Evolutionary conservation across 2,113 vertebrate genomes (phyloP).

Genomic region (Eurypyga helias): DNA sequence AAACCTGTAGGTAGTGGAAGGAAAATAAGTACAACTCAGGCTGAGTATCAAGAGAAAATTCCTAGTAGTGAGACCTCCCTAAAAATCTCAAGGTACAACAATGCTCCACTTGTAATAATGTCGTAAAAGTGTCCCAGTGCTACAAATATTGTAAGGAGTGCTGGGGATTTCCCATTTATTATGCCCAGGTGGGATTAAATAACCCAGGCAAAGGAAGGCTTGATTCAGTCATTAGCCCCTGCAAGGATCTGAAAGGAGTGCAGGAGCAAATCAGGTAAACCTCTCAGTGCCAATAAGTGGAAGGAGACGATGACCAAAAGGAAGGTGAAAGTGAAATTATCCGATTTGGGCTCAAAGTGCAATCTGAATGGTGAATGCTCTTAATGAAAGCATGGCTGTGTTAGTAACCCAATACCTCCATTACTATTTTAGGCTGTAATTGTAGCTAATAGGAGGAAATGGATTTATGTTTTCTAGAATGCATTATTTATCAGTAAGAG

Average conservation of each 20-base stretch:
- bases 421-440: constrained; percentile 58
- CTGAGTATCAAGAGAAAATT: constrained; percentile 18
- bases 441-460: constrained; percentile 57
- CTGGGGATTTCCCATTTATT: constrained; percentile 57
- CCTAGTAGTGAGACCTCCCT: not conserved
- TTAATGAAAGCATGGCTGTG: constrained; percentile 34
- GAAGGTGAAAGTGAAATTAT: constrained; percentile 52
- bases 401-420: constrained; percentile 20
- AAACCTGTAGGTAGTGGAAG: constrained; percentile 3
- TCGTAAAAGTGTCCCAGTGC: constrained; percentile 32
- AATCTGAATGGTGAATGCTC: constrained; percentile 31
- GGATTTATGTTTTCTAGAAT: constrained; percentile 58
- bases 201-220: constrained; percentile 28
- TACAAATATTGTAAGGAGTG: constrained; percentile 45
- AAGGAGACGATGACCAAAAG: not conserved
- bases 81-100: constrained; percentile 39
- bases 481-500: constrained; percentile 47
- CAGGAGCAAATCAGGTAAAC: not conserved
- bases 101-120: constrained; percentile 51
- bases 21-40: constrained; percentile 4
- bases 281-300: constrained; percentile 14
- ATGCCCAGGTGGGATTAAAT: constrained; percentile 52
- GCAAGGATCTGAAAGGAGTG: not conserved
- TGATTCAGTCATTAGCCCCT: constrained; percentile 39
- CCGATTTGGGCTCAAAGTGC: constrained; percentile 26